Conservation (phyloP, 2,888 invertebrate species). For the Hypselothyrea guttata region DNA sequence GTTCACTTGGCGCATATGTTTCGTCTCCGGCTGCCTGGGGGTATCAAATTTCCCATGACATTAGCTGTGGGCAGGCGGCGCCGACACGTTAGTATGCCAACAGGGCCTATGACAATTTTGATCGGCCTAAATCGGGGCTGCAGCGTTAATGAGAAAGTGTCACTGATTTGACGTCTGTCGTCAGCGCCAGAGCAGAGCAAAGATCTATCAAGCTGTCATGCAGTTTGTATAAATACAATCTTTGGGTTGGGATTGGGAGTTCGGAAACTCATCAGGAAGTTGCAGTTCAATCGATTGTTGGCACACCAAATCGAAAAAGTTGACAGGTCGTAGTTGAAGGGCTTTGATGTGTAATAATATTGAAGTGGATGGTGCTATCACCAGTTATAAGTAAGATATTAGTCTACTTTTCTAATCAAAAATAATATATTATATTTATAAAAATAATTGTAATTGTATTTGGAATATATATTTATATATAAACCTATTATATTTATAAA, state of each 20-base stretch:
- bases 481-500: no score
- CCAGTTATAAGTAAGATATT: no score
- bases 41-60: constrained; percentile 49
- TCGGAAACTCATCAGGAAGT: constrained; percentile 12
- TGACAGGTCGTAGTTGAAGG: constrained; percentile 24
- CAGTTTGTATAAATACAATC: constrained; percentile 23
- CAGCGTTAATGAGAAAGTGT: constrained; percentile 71
- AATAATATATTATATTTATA: no score
- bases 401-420: no score
- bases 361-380: no score
- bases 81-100: constrained; percentile 18
- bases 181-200: constrained; percentile 59
- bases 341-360: no score
- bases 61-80: constrained; percentile 58
- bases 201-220: constrained; percentile 59
- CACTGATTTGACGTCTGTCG: constrained; percentile 67
- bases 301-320: constrained; percentile 16
- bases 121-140: not conserved
- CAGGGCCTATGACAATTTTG: not conserved
- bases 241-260: not conserved
- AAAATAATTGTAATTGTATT: no score
- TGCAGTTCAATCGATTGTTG: constrained; percentile 28
- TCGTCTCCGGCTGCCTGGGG: constrained; percentile 34
- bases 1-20: constrained; percentile 62
- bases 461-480: no score